phyloP scores from a whole-genome alignment of 2,113 vertebrate species.

The Rhynchomys soricoides region DNA sequence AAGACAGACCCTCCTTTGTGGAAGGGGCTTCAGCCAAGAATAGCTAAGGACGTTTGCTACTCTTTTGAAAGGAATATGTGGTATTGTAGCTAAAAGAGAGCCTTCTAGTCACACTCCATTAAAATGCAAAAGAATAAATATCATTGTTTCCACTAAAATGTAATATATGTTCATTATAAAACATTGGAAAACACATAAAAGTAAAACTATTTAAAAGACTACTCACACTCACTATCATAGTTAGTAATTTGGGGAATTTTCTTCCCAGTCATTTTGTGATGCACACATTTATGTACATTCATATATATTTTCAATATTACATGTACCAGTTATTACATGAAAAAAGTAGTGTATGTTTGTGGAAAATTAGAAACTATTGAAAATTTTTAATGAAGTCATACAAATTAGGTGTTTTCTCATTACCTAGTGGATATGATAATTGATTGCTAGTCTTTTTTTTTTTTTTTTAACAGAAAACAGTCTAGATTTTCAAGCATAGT shows the following conservation, averaged over 20 bases:
- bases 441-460: background rate
- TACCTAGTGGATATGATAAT: background rate
- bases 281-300: background rate
- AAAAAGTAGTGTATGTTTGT: background rate
- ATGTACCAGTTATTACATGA: background rate
- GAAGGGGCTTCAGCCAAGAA: background rate
- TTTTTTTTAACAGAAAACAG: background rate
- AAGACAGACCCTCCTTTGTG: no score
- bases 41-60: background rate
- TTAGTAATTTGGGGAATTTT: background rate
- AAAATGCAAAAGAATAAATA: conserved; percentile 22
- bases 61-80: background rate
- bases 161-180: background rate
- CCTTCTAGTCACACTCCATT: background rate
- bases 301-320: background rate
- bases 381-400: background rate
- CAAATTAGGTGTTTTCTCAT: background rate
- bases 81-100: background rate
- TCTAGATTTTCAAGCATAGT: background rate
- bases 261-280: background rate
- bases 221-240: background rate
- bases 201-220: conserved; percentile 2
- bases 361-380: background rate
- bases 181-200: conserved; percentile 7
- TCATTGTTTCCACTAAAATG: background rate